Evolutionary conservation across 2,113 vertebrate genomes (phyloP), one percentile per base, ranked within the genome.

Genomic region (Malurus melanocephalus): DNA sequence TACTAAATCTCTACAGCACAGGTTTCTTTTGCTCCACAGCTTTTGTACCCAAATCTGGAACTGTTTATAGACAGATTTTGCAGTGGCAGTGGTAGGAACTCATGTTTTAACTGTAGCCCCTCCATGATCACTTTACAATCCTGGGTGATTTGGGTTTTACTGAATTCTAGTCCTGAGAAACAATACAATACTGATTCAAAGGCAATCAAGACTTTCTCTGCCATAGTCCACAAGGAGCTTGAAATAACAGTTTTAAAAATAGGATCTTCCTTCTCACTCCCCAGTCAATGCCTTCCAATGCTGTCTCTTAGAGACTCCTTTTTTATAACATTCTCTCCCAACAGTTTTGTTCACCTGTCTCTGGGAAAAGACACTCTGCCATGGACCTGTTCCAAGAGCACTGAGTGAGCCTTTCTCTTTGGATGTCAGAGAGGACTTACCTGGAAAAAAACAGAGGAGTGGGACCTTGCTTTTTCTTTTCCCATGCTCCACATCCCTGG

Each of bases 61-160:
- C 30, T 81, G n/a, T 32, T 46, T 40, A 6, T 5, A 8, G 15
- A 38, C 2, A 46, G 38, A 49, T 62, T 71, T 11, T 76, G n/a
- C 48, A 80, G n/a, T 15, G 38, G 23, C 19, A 55, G 1, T 14
- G 10, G 52, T 7, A 17, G 49, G 45, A 90, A 80, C 23, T 48
- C 4, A 5, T 38, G 8, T 62, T 67, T 16, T 16, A 45, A 28
- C 6, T 49, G 15, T 59, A 18, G 18, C 11, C 6, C 16, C 16
- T n/a, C 11, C 1, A 1, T 8, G 15, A 16, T 49, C 24, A 18
- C 13, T 38, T 83, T 20, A 22, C 11, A 3, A 0, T 45, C 26
- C 32, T 28, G 8, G 5, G 11, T 52, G 33, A 35, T 72, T 27
- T 46, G 24, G 6, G 11, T 72, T 79, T 80, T 72, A 22, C 7